Conservation (phyloP, 2,797 vertebrate genomes). For the Danionella dracula region DNA sequence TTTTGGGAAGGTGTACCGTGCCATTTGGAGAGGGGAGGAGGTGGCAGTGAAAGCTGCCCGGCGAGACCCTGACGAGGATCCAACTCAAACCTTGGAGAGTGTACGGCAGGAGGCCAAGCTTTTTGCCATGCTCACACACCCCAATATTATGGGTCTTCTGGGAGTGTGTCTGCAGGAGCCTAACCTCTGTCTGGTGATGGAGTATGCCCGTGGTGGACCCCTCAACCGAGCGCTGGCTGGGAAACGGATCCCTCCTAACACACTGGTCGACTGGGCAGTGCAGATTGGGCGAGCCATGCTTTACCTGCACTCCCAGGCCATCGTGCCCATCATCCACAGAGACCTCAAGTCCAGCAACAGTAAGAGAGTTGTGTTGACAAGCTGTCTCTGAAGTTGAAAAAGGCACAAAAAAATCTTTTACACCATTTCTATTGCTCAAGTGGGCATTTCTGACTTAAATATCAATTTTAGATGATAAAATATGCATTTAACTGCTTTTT, state of each 20-base stretch:
- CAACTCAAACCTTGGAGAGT: conserved; percentile 89
- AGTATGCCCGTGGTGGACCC: conserved; percentile 88
- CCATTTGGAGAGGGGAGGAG: conserved; percentile 82
- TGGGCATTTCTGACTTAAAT: no score
- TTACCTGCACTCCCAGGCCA: conserved; percentile 90
- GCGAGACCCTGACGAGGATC: conserved; percentile 90
- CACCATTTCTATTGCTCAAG: no score
- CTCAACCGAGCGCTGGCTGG: conserved; percentile 89
- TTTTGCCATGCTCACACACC: conserved; percentile 91
- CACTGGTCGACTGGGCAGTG: conserved; percentile 95
- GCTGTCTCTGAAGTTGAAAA: no score
- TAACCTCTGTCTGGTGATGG: conserved; percentile 94
- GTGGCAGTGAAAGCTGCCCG: conserved; percentile 95
- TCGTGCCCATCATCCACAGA: conserved; percentile 91
- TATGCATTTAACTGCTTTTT: no score
- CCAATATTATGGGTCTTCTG: conserved; percentile 91
- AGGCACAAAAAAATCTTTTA: no score
- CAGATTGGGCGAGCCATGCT: conserved; percentile 92
- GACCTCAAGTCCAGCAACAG: conserved; percentile 99
- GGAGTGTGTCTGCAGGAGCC: conserved; percentile 91
- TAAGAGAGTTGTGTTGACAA: conserved; percentile 67
- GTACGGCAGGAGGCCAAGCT: conserved; percentile 95
- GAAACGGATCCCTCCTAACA: conserved; percentile 90
- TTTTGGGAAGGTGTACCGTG: conserved; percentile 94
- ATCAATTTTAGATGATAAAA: no score